Evolutionary conservation across 2,888 invertebrate genomes (phyloP), one percentile per base, ranked within the genome.

Genomic region (Hyles lineata): DNA sequence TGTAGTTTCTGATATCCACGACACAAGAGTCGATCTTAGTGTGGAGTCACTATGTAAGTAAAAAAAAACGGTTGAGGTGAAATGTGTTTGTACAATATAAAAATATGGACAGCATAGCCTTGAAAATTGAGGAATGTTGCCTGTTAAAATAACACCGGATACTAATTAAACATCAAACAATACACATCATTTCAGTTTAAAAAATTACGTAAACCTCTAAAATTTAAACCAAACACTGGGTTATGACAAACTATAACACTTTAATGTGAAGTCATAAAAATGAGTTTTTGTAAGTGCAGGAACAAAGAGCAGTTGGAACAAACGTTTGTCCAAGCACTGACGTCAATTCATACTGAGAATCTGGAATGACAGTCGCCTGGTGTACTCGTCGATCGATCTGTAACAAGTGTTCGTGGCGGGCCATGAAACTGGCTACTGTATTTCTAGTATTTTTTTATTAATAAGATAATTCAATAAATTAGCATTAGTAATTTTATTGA

Each of bases 261-360:
- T 73, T 29, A 74, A 77, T 74, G 73, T 72, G n/a, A 73, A 72
- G 79, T 77, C 59, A 23, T 67, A 67, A 50, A 62, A 67, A 50
- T 50, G 15, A n/a, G 67, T 67, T 67, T 67, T 67, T 67, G 23
- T 25, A 72, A 52, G 62, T 29, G 62, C 32, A 59, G 35, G 67
- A 71, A 71, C 60, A 61, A 70, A 60, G 50, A 19, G 60, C 60
- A 25, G 60, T 70, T 72, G 59, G 70, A 72, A 32, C 70, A 61
- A 72, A 72, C 69, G 70, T 72, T 72, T 72, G 72, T 50, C 21
- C 72, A 70, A 50, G 17, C 67, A 59, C 60, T 59, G n/a, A 19
- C 50, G 67, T 67, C 67, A 50, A 67, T 67, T 67, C 50, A 67
- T 67, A 67, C 67, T 67, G 23, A 67, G 67, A 67, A 67, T 67